Percentiles rank a stretch among this genome's conserved stretches.
phyloP scores from a whole-genome alignment of 2,113 vertebrate genomes.

The Lophius piscatorius region DNA sequence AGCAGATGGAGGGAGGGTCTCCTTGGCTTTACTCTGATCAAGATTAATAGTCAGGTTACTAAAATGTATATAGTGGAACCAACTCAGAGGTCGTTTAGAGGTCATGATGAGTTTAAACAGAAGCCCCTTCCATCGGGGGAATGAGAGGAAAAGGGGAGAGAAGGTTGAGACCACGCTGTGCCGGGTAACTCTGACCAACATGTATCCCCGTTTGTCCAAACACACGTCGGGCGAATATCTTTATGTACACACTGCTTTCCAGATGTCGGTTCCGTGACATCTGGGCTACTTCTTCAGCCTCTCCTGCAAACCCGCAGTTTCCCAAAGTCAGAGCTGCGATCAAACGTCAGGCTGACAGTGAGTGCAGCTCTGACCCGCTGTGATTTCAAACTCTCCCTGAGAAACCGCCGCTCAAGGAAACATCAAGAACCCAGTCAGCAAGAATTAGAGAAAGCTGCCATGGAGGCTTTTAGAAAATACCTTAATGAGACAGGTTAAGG shows the following conservation, averaged over 20 bases:
- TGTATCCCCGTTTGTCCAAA: neutral
- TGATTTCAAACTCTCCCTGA: neutral
- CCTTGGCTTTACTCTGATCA: too few relatives aligned
- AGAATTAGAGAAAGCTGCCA: neutral
- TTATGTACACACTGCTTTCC: neutral
- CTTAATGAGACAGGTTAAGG: too few relatives aligned
- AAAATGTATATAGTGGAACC: conserved; percentile 41
- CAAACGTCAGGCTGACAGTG: neutral
- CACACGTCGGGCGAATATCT: neutral
- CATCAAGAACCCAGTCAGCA: conserved; percentile 5
- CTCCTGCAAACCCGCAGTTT: neutral
- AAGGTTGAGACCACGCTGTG: neutral
- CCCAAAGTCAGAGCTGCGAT: too few relatives aligned
- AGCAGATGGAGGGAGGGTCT: conserved; percentile 10
- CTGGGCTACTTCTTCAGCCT: neutral
- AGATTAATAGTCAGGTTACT: conserved; percentile 33
- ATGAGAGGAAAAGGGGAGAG: neutral
- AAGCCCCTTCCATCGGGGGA: neutral
- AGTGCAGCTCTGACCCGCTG: neutral
- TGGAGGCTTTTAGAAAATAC: neutral
- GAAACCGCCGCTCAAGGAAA: conserved; percentile 4
- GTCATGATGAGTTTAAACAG: conserved; percentile 25
- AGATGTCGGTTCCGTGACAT: neutral
- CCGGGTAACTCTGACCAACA: neutral
- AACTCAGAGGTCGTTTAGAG: too few relatives aligned